Base-by-base conservation (phyloP, 2,888 invertebrate genomes). In the Aspidiotus rigidus region DNA sequence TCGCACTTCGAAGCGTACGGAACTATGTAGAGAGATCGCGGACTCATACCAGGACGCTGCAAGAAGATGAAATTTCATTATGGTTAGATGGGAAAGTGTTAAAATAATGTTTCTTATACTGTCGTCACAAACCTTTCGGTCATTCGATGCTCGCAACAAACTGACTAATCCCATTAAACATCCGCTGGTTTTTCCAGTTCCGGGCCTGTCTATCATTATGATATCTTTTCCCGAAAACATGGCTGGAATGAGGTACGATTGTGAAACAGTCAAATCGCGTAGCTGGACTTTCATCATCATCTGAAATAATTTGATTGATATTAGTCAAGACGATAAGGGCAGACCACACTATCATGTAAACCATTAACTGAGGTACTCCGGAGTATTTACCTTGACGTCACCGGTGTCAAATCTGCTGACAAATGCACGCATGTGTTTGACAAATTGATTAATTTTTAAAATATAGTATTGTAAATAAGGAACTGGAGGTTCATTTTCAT, bases 1-100 rank as follows among this genome's bases (percentile, higher is more conserved):
- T 67, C 67, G 40, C 67, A 67, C 7, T 40, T 42, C 8, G 60
- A 57, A 16, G 67, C 59, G 53, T 67, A 67, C 39, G 67, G 67
- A 9, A 44, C 59, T 3, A 67, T 15, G 10, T 60, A 44, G n/a
- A 67, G 15, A 7, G 67, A 56, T 60, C 60, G 11, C 7, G 67
- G 59, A 59, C 67, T 57, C 15, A 59, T 39, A 2, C 67, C 67
- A n/a, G n/a, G n/a, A 49, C 49, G 11, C 49, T 49, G n/a, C 6
- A 49, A 28, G 39, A 39, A 54, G 55, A n/a, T 40, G 6, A 3
- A 49, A n/a, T 49, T 13, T 6, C 3, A 49, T 2, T n/a, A 28
- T 49, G 49, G 10, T 6, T 11, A 3, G 28, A 28, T 28, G 28
- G 28, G 28, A 28, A 28, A 28, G 5, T 28, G n/a, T n/a, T n/a